Base-by-base conservation (phyloP, 2,888 invertebrate genomes). In the Rambutsinella grinnellia region DNA sequence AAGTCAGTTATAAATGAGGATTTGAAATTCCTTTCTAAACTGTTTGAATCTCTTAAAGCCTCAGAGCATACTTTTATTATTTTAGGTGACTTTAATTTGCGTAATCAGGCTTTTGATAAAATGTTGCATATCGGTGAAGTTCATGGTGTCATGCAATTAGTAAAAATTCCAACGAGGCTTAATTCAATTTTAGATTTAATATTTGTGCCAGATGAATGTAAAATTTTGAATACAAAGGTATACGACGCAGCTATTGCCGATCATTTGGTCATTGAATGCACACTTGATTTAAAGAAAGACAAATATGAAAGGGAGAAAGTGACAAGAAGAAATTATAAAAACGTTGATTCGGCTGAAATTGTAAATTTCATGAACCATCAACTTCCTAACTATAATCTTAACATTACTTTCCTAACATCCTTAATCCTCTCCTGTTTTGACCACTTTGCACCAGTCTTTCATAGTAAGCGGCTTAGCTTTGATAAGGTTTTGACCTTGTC, bases 101-200 rank as follows among this genome's bases (percentile, higher is more conserved):
- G n/a, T n/a, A n/a, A 28, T 15, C 15, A 36, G 15, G 15, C 2
- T 19, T 1, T 65, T 8, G 8, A 28, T n/a, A 2, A 28, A 13
- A 1, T 53, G 3, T n/a, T 8, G 1, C 3, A 53, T 5, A 15
- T 6, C 2, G 15, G 21, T 23, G 8, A 27, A 2, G 2, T 21
- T 2, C 15, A 26, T 63, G 10, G 19, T 2, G 19, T 63, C 8
- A 21, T 3, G 6, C 63, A 65, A 21, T 1, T 65, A 2, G 17
- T 65, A 3, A 19, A 51, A 1, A 21, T 3, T 3, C 63, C 63
- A 3, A 65, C 63, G 2, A 65, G 63, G 63, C 51, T 21, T 36
- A 53, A 2, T 28, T n/a, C n/a, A n/a, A n/a, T n/a, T n/a, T n/a
- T n/a, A n/a, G n/a, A n/a, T n/a, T n/a, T n/a, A n/a, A n/a, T 65